Evolutionary conservation across 2,888 invertebrate species (phyloP).

Genomic region (Rhopalosiphum nymphaeae): DNA sequence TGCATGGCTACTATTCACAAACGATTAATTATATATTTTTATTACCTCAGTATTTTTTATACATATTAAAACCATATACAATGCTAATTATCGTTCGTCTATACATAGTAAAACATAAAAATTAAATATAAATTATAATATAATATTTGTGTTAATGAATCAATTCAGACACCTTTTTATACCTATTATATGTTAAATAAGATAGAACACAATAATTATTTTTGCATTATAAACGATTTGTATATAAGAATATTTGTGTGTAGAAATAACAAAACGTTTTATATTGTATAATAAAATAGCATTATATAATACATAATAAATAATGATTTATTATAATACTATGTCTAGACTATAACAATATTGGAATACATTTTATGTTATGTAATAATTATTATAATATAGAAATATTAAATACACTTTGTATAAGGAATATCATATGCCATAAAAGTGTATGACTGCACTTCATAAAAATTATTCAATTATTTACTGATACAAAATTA

Average conservation of each 20-base stretch:
- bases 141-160: background rate
- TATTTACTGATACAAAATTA: background rate
- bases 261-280: background rate
- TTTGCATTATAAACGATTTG: background rate
- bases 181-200: background rate
- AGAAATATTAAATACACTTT: background rate
- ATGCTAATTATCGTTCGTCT: background rate
- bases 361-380: background rate
- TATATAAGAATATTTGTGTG: background rate
- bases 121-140: background rate
- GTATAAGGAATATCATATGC: background rate
- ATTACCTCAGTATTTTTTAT: background rate
- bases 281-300: background rate
- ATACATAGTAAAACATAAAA: background rate
- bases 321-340: background rate
- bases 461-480: background rate
- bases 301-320: background rate
- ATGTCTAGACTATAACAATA: background rate
- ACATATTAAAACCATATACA: background rate
- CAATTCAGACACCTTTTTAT: background rate
- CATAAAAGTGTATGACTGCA: background rate
- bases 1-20: conserved; percentile 21
- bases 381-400: background rate
- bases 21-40: conserved; percentile 2
- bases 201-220: background rate